phyloP scores from a whole-genome alignment of 2,113 vertebrate genomes.

The Notothenia rossii region DNA sequence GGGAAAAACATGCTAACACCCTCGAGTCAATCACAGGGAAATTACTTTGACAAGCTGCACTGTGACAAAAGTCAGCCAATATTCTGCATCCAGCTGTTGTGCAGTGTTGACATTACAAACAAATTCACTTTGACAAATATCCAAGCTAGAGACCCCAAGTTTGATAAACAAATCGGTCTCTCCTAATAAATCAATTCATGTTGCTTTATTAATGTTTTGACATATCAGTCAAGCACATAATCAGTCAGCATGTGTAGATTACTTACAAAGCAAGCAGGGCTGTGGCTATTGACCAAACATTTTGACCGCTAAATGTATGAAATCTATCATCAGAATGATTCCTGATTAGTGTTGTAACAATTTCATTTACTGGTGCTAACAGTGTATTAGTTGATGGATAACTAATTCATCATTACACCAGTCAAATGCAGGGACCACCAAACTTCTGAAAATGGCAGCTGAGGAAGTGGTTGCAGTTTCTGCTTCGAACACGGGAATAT shows the following conservation, averaged over 20 bases:
- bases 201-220: conserved; percentile 77
- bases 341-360: not conserved
- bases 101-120: conserved; percentile 65
- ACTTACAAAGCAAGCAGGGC: conserved; percentile 10
- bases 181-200: conserved; percentile 67
- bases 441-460: too few relatives aligned
- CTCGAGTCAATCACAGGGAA: not conserved
- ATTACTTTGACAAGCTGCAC: not conserved
- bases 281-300: not conserved
- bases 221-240: conserved; percentile 64
- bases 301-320: not conserved
- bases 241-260: conserved; percentile 65
- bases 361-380: not conserved
- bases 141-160: conserved; percentile 46
- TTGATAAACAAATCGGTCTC: conserved; percentile 70
- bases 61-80: conserved; percentile 23
- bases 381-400: not conserved
- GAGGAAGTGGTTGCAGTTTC: too few relatives aligned
- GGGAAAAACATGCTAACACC: not conserved
- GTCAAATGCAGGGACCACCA: too few relatives aligned
- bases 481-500: too few relatives aligned
- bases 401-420: not conserved
- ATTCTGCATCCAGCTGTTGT: conserved; percentile 59
- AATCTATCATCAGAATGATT: conserved; percentile 3
- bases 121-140: conserved; percentile 71